Base-by-base conservation (phyloP, 2,113 vertebrate species). In the Girardinichthys multiradiatus region DNA sequence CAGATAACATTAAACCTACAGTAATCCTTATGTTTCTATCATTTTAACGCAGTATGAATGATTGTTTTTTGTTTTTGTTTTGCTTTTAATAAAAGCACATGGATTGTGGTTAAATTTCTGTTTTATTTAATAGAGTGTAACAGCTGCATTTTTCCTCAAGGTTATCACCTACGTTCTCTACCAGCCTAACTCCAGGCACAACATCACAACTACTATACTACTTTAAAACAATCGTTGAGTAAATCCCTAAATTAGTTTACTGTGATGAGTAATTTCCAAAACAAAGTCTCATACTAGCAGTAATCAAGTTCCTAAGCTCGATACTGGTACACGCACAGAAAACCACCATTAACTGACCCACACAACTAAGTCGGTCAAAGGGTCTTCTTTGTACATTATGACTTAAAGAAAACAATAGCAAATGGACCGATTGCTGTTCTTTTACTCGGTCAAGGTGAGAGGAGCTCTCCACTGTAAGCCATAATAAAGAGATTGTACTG, bases 321-420 rank as follows among this genome's bases (percentile, higher is more conserved):
- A n/a, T n/a, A n/a, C n/a, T n/a, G 35, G 9, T 7, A 26, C 4
- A 57, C 54, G 62, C 17, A 57, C 70, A 73, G 45, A 54, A 24
- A 24, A 67, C 58, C 2, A 27, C 57, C 28, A 76, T n/a, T n/a
- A n/a, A 60, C 28, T 14, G 27, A 35, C 6, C 35, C 70, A 29
- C 62, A 62, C 12, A 45, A 61, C 35, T 39, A 26, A 37, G 14
- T 31, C 74, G 60, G 45, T 77, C 59, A 73, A 67, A 31, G 29
- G 57, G 60, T 77, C 48, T 61, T 28, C 19, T 42, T 48, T 76
- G 27, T 77, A 59, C 69, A 35, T 65, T 72, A 70, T 81, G 11
- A 26, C 45, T 33, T 33, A 13, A 21, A 45, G 72, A 68, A 66
- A 35, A 68, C 63, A 33, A 17, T 19, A 31, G 26, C n/a, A 28